Conservation (phyloP, 2,888 invertebrate species). For the Drosophila multiciliata region DNA sequence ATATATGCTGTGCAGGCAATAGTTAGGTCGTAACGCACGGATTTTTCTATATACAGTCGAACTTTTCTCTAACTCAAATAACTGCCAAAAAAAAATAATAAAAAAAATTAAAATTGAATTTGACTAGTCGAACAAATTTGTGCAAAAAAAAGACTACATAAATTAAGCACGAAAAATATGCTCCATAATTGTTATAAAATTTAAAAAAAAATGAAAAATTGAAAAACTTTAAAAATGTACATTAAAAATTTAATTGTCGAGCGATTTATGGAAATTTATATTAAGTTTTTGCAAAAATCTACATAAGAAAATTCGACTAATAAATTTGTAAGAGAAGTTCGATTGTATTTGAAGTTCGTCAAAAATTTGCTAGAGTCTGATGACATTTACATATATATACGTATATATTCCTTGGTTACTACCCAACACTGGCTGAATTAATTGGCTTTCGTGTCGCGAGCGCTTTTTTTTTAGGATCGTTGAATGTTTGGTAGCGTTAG, state of each 20-base stretch:
- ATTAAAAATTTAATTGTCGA: neutral
- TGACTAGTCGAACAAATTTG: neutral
- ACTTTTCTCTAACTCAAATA: neutral
- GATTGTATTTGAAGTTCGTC: constrained; percentile 17
- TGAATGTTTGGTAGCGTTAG: constrained; percentile 23
- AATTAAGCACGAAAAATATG: neutral
- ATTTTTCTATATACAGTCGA: constrained; percentile 16
- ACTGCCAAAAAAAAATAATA: neutral
- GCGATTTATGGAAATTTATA: neutral
- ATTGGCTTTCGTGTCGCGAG: constrained; percentile 69
- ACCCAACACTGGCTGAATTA: constrained; percentile 32
- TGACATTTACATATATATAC: constrained; percentile 26
- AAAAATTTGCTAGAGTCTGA: constrained; percentile 36
- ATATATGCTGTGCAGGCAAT: constrained; percentile 15
- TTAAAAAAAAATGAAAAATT: neutral
- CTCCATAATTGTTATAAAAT: neutral
- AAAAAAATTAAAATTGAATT: neutral
- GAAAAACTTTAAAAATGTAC: neutral
- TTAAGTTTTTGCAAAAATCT: neutral
- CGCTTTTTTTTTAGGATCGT: constrained; percentile 43
- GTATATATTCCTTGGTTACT: constrained; percentile 28
- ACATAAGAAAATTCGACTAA: neutral
- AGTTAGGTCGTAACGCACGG: constrained; percentile 40
- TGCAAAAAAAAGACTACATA: neutral
- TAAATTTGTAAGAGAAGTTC: constrained; percentile 6